A percentile compares a stretch with the other conserved stretches of the same genome.
These are phyloP conservation scores for Stichopus horrens DNA, from an alignment of 53 echinoderm and acorn worm species.

Conservation along the genomic window DNA sequence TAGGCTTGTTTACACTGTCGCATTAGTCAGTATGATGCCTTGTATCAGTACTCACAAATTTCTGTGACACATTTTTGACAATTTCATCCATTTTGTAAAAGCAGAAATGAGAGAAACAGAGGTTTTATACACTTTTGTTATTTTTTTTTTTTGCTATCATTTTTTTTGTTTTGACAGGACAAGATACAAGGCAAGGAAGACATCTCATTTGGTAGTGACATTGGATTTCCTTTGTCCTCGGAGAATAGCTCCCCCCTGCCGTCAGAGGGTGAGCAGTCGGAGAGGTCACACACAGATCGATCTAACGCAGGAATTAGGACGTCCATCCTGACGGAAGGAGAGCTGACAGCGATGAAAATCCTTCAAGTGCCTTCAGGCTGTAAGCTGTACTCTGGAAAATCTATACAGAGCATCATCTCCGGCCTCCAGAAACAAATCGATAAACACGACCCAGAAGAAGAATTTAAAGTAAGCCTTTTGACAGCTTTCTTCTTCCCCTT, in stretches of 20 bases:
- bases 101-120: no score
- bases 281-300: not conserved
- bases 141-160: not conserved
- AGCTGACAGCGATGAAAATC: conserved; percentile 47
- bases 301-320: not conserved
- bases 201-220: conserved; percentile 22
- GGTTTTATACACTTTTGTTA: no score
- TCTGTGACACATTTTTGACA: no score
- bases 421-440: conserved; percentile 90
- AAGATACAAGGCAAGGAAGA: conserved; percentile 34
- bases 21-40: no score
- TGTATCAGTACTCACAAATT: no score
- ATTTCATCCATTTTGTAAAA: no score
- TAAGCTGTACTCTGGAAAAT: conserved; percentile 69
- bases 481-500: not conserved
- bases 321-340: not conserved
- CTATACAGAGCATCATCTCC: conserved; percentile 57
- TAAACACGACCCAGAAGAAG: conserved; percentile 89
- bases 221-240: conserved; percentile 18
- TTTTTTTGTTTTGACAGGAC: conserved; percentile 4
- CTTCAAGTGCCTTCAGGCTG: conserved; percentile 54
- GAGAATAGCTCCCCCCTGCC: conserved; percentile 12
- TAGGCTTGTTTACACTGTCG: no score
- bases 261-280: conserved; percentile 9
- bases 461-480: conserved; percentile 75